Evolutionary conservation across 2,888 invertebrate species (phyloP), one percentile per base, ranked within the genome.

Genomic region (Drosophila stalkeri): DNA sequence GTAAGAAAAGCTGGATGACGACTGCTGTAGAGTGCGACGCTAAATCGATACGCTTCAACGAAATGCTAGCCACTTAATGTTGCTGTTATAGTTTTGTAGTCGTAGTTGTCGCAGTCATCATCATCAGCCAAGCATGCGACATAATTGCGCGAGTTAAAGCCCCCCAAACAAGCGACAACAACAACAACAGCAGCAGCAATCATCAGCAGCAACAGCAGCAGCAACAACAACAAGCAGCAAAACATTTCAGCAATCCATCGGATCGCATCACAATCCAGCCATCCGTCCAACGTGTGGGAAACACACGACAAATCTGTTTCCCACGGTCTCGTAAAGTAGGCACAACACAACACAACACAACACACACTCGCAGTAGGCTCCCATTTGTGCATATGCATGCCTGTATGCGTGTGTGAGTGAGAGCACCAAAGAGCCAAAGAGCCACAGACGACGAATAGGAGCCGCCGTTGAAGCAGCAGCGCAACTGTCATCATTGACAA

Each of bases 201-300:
- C 57, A 68, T 27, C 78, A 72, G 47, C 71, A 79, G 31, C 75
- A 66, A 20, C 77, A 73, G 9, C 71, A 72, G 35, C 75, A 64
- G 49, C 52, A 72, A 70, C 67, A 77, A 74, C 80, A 77, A 74
- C 81, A 82, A 75, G 77, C 80, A 78, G 76, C 77, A 82, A 87
- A 82, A 73, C 88, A 88, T 90, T 87, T 87, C 87, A 87, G 90
- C 90, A 87, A 87, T 87, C 90, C 90, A 86, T 90, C 91, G 89
- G 84, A 91, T 90, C 90, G 90, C 91, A 91, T 90, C 92, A 91
- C 91, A 92, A 92, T 91, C 90, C 92, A 92, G 90, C 91, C 92
- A 92, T 92, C 91, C 91, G 91, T 91, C 91, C 92, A 92, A 92
- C 92, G 93, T 93, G 93, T 93, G 93, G 93, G 93, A 93, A 93